Percentiles rank a stretch among this genome's conserved stretches.
These are phyloP conservation scores for Lepidocolaptes lacrymiger DNA, from an alignment of 2,797 vertebrate genomes.

Conservation along the genomic window DNA sequence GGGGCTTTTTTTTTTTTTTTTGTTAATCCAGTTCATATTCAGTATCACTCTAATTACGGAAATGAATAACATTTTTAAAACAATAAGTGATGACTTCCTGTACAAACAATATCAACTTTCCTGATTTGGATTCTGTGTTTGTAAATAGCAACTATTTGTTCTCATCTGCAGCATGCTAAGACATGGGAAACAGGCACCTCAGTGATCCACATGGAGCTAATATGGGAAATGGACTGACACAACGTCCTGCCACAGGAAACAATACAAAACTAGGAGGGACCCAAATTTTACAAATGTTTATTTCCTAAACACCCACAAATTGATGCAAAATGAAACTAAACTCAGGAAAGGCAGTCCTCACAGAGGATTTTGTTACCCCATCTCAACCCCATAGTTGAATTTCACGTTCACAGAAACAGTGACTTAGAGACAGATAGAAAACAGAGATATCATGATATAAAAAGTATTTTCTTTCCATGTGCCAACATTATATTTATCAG, in stretches of 20 bases:
- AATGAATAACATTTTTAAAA: slow-evolving; percentile 61
- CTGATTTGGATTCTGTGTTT: slow-evolving; percentile 35
- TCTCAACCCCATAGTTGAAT: neutral
- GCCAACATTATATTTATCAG: neutral
- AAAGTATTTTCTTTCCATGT: neutral
- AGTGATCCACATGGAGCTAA: slow-evolving; percentile 65
- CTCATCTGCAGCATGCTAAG: slow-evolving; percentile 45
- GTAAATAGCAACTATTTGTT: slow-evolving; percentile 71
- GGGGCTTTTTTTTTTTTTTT: no score
- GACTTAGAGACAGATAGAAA: neutral
- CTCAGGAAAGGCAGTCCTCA: neutral
- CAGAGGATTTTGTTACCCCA: neutral
- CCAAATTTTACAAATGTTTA: slow-evolving; percentile 48
- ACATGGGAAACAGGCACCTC: slow-evolving; percentile 66
- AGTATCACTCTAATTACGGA: slow-evolving; percentile 55
- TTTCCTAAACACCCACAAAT: slow-evolving; percentile 37
- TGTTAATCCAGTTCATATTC: slow-evolving; percentile 42
- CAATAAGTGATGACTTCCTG: slow-evolving; percentile 66
- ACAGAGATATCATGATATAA: neutral
- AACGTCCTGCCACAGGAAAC: slow-evolving; percentile 66
- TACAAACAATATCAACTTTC: slow-evolving; percentile 66
- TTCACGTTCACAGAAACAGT: neutral
- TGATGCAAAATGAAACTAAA: neutral
- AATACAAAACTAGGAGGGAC: slow-evolving; percentile 51
- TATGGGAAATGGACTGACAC: slow-evolving; percentile 68